Evolutionary conservation across 2,888 invertebrate species (phyloP).

Genomic region (Lydus trimaculatus): DNA sequence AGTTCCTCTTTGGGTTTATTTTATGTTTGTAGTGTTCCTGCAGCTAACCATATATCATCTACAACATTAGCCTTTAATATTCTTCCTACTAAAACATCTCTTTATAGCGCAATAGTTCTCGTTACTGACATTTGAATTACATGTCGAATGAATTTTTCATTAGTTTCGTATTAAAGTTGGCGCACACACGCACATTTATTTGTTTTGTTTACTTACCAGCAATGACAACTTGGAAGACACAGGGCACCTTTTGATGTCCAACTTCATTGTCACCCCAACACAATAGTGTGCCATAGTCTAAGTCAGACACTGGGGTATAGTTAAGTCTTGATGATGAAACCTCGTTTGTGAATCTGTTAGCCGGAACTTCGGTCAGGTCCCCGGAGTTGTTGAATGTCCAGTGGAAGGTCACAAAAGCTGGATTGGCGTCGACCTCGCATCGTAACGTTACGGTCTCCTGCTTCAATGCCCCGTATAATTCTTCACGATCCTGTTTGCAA

Average conservation of each 20-base stretch:
- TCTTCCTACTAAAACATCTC: not conserved
- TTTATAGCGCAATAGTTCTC: not conserved
- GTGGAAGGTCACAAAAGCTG: conserved; percentile 83
- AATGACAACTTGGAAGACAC: conserved; percentile 85
- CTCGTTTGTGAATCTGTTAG: conserved; percentile 71
- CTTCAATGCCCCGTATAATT: conserved; percentile 85
- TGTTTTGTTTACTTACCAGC: conserved; percentile 68
- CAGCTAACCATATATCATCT: no score
- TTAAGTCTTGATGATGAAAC: conserved; percentile 77
- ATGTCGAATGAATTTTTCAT: not conserved
- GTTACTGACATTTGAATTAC: not conserved
- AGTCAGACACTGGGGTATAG: conserved; percentile 86
- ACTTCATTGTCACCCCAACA: conserved; percentile 88
- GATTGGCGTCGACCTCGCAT: conserved; percentile 89
- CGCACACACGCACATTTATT: not conserved
- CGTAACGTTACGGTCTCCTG: conserved; percentile 86
- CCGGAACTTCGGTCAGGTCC: conserved; percentile 80
- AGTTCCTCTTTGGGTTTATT: no score
- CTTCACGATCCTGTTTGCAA: conserved; percentile 79
- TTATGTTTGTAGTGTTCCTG: no score
- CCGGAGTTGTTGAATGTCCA: conserved; percentile 95
- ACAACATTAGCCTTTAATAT: no score
- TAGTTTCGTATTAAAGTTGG: not conserved
- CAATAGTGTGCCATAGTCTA: conserved; percentile 88
- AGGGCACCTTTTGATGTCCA: conserved; percentile 83